Conservation (phyloP, 2,797 vertebrate genomes). For the Micrastur ruficollis region DNA sequence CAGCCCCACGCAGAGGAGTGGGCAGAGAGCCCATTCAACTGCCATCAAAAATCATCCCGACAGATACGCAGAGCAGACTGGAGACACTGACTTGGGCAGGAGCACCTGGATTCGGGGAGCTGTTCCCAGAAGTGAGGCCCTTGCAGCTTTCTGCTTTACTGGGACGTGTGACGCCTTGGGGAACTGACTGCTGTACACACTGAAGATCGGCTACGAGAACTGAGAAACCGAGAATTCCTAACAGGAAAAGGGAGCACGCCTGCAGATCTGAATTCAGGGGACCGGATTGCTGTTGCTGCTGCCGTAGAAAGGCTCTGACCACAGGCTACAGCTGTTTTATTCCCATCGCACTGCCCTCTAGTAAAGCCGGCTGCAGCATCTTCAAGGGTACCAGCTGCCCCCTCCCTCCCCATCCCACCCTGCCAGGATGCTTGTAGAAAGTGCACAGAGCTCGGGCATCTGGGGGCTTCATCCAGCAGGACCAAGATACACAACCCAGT, state of each 20-base stretch:
- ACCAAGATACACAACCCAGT: rapidly evolving
- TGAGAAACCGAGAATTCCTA: neutral
- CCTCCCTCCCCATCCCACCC: neutral
- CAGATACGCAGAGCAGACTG: neutral
- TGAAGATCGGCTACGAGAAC: neutral
- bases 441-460: neutral
- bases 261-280: neutral
- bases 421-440: neutral
- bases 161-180: neutral
- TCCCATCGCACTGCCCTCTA: neutral
- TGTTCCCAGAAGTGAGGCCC: neutral
- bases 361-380: neutral
- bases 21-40: neutral
- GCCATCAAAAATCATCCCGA: neutral
- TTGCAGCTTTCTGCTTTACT: neutral
- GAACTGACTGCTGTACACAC: rapidly evolving
- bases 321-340: neutral
- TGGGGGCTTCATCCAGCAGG: neutral
- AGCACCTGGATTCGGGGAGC: neutral
- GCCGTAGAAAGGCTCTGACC: neutral
- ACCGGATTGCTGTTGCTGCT: neutral
- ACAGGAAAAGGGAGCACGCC: neutral
- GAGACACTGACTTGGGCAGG: neutral
- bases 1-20: neutral
- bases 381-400: neutral